These are phyloP conservation scores for Conops quadrifasciatus DNA, from an alignment of 2,888 invertebrate genomes.

Conservation along the genomic window DNA sequence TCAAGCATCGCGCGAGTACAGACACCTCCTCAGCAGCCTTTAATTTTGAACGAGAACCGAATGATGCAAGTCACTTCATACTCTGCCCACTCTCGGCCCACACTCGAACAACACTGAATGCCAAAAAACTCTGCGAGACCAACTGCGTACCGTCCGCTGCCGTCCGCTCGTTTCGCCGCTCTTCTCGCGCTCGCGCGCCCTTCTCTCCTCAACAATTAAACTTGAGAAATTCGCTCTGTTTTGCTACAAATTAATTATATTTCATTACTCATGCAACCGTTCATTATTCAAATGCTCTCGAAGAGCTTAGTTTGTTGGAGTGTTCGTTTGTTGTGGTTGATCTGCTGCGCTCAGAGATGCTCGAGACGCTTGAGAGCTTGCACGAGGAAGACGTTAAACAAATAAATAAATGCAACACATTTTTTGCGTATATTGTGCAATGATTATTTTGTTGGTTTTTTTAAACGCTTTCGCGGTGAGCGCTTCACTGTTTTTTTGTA, in stretches of 20 bases:
- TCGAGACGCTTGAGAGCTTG: too few species aligned
- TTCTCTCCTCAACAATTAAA: constrained; percentile 4
- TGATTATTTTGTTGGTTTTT: constrained; percentile 31
- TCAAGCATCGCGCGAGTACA: neutral
- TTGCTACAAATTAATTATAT: constrained; percentile 50
- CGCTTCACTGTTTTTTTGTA: constrained; percentile 18
- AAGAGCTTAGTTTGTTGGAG: constrained; percentile 39
- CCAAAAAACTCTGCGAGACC: neutral
- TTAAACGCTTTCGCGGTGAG: neutral
- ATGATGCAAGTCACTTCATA: neutral
- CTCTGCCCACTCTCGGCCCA: neutral
- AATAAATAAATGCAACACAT: neutral
- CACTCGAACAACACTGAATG: neutral
- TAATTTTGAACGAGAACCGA: constrained; percentile 2
- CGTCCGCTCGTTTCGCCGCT: neutral
- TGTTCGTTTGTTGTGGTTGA: constrained; percentile 22
- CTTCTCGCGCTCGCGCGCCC: neutral
- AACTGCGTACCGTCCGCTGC: neutral
- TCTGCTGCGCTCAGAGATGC: too few species aligned
- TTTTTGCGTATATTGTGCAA: constrained; percentile 25
- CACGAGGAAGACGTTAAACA: neutral
- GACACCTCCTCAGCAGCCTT: constrained; percentile 8
- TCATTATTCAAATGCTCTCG: constrained; percentile 52
- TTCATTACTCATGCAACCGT: constrained; percentile 51
- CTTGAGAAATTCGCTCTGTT: constrained; percentile 29